These are phyloP conservation scores for Leptinotarsa defecta DNA, from an alignment of 1,140 invertebrate genomes.

Conservation along the genomic window DNA sequence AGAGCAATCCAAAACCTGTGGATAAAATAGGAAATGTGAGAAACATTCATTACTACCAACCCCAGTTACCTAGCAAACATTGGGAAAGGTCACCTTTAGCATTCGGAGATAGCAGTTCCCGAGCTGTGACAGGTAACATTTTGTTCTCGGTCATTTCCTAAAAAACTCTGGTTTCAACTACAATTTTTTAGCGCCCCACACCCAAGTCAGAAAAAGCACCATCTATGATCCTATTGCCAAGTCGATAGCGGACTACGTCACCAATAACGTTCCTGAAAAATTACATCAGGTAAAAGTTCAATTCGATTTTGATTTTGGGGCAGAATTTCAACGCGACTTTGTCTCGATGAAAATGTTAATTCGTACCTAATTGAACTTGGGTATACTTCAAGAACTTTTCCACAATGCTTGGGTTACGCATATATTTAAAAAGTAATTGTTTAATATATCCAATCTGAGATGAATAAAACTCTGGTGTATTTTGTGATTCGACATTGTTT, in stretches of 20 bases:
- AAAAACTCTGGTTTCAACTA: neutral
- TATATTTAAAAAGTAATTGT: too few species aligned
- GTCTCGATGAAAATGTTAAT: too few species aligned
- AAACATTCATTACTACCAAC: neutral
- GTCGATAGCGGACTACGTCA: conserved; percentile 51
- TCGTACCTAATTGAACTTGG: too few species aligned
- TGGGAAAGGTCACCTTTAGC: conserved; percentile 29
- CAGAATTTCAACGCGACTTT: too few species aligned
- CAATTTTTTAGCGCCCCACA: conserved; percentile 16
- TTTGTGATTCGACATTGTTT: too few species aligned
- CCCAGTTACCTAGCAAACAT: conserved; percentile 3
- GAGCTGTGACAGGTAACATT: neutral
- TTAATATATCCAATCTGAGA: too few species aligned
- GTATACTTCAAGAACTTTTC: too few species aligned
- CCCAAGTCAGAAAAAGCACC: conserved; percentile 33
- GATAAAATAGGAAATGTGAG: conserved; percentile 18
- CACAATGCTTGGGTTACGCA: too few species aligned
- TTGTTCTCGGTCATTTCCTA: neutral
- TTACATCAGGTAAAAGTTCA: neutral
- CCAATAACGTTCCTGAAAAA: conserved; percentile 41
- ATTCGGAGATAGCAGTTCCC: conserved; percentile 28
- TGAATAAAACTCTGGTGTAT: too few species aligned
- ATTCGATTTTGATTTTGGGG: too few species aligned
- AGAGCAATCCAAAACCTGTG: neutral
- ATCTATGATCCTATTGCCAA: conserved; percentile 51